Base-by-base conservation (phyloP, 2,888 invertebrate species). In the Coecobrya sp. region DNA sequence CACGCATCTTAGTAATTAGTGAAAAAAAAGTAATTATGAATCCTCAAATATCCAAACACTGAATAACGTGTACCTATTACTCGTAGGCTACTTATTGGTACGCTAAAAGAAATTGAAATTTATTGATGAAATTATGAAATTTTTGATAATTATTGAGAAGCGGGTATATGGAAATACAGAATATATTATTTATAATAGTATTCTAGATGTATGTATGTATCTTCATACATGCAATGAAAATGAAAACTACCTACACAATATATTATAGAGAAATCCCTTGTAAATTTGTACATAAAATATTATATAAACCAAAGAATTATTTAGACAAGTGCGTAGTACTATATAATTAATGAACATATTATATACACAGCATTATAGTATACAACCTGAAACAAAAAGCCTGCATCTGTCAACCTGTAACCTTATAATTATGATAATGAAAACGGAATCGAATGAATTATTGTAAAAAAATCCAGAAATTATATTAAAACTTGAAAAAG, bases 321-420 rank as follows among this genome's bases (percentile, higher is more conserved):
- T 59, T 59, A 16, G 8, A 59, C 19, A 22, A 13, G 1, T 59
- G 19, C 59, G 19, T 59, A 59, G 16, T 19, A 8, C 13, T 59
- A 16, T 19, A 59, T 59, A 22, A 5, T 13, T 5, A 13, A 19
- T 19, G 59, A 19, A 59, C n/a, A n/a, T 55, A 55, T n/a, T 11
- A 55, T 59, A 19, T 1, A 13, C 1, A 49, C 11, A 49, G 13
- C 49, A 49, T 49, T 59, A n/a, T n/a, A 59, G 59, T 59, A 65
- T 65, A 65, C 65, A 25, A 25, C 65, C 65, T 65, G 65, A 65
- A 65, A 65, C 65, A 22, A 65, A 65, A 4, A 65, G 65, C 65
- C 65, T 65, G 65, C 25, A 65, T 25, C 22, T 25, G 25, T 25
- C 2, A 4, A 8, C 27, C 65, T 65, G 11, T 65, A 65, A 27